Percentiles rank a stretch among this genome's conserved stretches.
Conservation (phyloP, 2,888 invertebrate genomes). For the Amiota mariae region DNA sequence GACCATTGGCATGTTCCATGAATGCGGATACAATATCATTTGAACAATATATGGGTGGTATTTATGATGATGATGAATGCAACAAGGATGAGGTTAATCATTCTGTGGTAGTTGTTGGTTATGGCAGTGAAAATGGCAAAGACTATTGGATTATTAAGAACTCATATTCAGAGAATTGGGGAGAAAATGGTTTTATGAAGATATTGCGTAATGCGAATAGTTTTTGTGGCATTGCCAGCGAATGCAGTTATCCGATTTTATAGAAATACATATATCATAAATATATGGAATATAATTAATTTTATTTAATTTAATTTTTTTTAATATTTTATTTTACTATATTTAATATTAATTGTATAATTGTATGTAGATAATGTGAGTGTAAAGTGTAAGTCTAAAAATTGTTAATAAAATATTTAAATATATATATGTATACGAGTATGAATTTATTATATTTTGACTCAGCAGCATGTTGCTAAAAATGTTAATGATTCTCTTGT, state of each 20-base stretch:
- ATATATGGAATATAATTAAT: background rate
- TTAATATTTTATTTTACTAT: conserved; percentile 13
- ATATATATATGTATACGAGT: no score
- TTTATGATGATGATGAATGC: conserved; percentile 69
- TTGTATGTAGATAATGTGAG: background rate
- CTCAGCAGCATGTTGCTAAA: background rate
- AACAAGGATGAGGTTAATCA: conserved; percentile 70
- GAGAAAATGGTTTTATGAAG: conserved; percentile 70
- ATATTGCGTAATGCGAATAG: conserved; percentile 65
- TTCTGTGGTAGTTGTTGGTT: conserved; percentile 70
- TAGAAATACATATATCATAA: conserved; percentile 40
- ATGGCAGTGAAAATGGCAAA: conserved; percentile 67
- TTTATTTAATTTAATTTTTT: background rate
- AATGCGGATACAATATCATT: conserved; percentile 67
- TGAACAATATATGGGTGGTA: conserved; percentile 68
- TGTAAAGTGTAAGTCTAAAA: background rate
- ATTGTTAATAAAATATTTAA: background rate
- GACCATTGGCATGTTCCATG: conserved; percentile 70
- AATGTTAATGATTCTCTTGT: background rate
- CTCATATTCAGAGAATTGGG: conserved; percentile 72
- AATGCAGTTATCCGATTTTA: conserved; percentile 71
- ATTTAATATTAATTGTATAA: background rate
- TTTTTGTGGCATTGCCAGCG: conserved; percentile 71
- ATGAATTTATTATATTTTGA: background rate
- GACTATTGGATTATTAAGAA: conserved; percentile 73